Conservation (phyloP, 2,113 vertebrate genomes). For the Vulpes vulpes region DNA sequence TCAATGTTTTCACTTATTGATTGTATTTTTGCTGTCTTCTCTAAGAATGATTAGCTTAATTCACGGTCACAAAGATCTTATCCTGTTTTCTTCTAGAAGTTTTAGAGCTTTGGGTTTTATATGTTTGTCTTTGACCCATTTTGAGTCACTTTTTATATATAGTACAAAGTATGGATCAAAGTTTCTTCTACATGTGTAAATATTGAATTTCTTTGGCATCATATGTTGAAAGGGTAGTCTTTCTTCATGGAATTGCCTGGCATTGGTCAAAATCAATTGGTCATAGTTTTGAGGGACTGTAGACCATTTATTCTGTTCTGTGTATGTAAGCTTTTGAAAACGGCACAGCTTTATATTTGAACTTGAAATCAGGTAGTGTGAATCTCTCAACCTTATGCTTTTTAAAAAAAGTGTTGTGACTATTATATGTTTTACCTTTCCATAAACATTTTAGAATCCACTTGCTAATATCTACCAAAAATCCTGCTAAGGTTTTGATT, state of each 20-base stretch:
- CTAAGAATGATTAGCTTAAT: background rate
- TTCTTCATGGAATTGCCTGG: background rate
- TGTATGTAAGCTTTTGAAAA: background rate
- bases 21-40: background rate
- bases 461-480: slow-evolving; percentile 12
- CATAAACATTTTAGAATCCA: background rate
- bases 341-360: background rate
- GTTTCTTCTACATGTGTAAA: background rate
- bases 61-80: background rate
- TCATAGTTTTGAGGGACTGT: background rate
- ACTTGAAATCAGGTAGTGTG: background rate
- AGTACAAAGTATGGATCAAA: background rate
- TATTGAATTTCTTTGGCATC: background rate
- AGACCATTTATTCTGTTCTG: background rate
- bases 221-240: background rate
- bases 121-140: background rate
- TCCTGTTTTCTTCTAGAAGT: background rate
- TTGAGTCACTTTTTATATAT: background rate
- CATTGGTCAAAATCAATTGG: background rate
- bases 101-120: background rate
- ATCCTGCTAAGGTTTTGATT: background rate
- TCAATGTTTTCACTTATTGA: background rate
- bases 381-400: background rate
- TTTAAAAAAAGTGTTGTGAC: background rate
- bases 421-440: background rate